Evolutionary conservation across 2,888 invertebrate genomes (phyloP), one percentile per base, ranked within the genome.

Genomic region (Gastrophysa polygoni): DNA sequence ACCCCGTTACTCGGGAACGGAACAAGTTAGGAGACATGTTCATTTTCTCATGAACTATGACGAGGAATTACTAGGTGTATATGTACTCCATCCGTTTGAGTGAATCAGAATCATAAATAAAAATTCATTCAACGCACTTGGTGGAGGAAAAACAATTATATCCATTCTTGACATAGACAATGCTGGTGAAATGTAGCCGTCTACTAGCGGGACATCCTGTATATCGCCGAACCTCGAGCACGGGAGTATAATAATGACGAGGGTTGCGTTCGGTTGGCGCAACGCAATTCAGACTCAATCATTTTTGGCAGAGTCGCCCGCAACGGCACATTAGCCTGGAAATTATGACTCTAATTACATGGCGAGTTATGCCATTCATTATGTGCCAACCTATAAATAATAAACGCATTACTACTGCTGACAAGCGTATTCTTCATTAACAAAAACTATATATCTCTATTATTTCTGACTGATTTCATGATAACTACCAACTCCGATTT

Each of bases 281-380:
- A 57, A 56, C 61, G 65, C 63, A 66, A 67, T 69, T 67, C 65
- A 64, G 71, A 68, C 71, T 72, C 79, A 79, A 80, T 81, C 79
- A 80, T 79, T 81, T 79, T 79, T 79, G 78, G 76, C 76, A 74
- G 77, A 70, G 59, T 70, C 71, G 73, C 76, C 77, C 79, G 77
- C 78, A 79, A 78, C 78, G 78, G 76, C 77, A 76, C 80, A 80
- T 79, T 78, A 80, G 75, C 77, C 77, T 73, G 75, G 77, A 80
- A 76, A 81, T 80, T 81, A 81, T 80, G 80, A 81, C 77, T 80
- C 80, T 80, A 81, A 81, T 81, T 81, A 81, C 77, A 72, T 72
- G 69, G 77, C 80, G 80, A 81, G 80, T 80, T 80, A 80, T 80
- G 80, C 78, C 81, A 80, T 81, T 80, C 79, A 80, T 81, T 81